Evolutionary conservation across 1,140 invertebrate genomes (phyloP).

Genomic region (Drosophila triauraria): DNA sequence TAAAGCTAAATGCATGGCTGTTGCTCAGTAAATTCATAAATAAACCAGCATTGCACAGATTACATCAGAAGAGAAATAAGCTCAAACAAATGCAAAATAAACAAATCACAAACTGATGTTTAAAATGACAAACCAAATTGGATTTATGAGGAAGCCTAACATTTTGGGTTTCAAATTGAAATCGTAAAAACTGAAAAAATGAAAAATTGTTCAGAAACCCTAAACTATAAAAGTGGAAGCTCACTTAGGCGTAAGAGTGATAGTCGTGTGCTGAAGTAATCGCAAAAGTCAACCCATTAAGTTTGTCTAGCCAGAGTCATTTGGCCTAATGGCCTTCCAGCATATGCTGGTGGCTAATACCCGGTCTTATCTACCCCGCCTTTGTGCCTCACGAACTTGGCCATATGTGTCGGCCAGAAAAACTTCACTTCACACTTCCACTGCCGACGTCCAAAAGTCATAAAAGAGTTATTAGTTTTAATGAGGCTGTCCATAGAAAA

Average conservation of each 20-base stretch:
- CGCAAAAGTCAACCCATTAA: conserved; percentile 39
- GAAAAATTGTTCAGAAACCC: not conserved
- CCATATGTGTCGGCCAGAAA: conserved; percentile 38
- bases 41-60: conserved; percentile 33
- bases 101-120: conserved; percentile 41
- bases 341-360: conserved; percentile 22
- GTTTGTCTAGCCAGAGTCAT: conserved; percentile 51
- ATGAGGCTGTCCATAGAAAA: conserved; percentile 29
- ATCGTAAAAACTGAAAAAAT: not conserved
- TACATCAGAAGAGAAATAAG: conserved; percentile 20
- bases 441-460: conserved; percentile 29
- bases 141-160: conserved; percentile 10
- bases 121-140: conserved; percentile 33
- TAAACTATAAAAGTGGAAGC: not conserved
- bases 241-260: conserved; percentile 15
- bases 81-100: conserved; percentile 48
- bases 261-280: conserved; percentile 3
- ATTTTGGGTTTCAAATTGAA: not conserved
- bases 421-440: conserved; percentile 36
- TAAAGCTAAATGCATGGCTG: conserved; percentile 70
- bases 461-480: conserved; percentile 73
- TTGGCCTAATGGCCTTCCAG: conserved; percentile 39
- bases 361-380: conserved; percentile 20
- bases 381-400: conserved; percentile 18
- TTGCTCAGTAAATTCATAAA: conserved; percentile 48